A percentile compares a stretch with the other conserved stretches of the same genome.
These are phyloP conservation scores for Rhamnusium bicolor DNA, from an alignment of 2,888 invertebrate genomes.

Conservation along the genomic window DNA sequence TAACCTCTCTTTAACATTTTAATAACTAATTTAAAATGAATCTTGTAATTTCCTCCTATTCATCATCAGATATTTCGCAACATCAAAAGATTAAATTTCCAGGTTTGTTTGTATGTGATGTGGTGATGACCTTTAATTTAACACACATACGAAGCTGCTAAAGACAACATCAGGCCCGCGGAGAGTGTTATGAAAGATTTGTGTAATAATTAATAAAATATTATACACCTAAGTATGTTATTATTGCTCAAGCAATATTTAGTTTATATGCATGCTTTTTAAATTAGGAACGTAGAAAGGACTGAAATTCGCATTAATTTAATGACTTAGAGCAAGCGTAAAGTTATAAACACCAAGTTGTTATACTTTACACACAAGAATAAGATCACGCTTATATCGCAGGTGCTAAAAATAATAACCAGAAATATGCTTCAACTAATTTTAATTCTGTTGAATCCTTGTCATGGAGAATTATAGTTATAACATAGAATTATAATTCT, in stretches of 20 bases:
- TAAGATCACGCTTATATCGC: not conserved
- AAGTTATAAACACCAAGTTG: not conserved
- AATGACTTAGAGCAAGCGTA: not conserved
- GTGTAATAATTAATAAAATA: conserved; percentile 22
- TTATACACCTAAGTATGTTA: not conserved
- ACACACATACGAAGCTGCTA: conserved; percentile 18
- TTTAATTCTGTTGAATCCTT: no score
- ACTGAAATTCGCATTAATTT: not conserved
- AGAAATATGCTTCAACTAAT: no score
- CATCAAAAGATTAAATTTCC: conserved; percentile 17
- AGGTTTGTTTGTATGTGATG: conserved; percentile 8
- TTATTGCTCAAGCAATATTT: conserved; percentile 6
- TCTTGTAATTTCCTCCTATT: conserved; percentile 35
- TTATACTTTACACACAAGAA: no score
- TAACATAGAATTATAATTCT: no score
- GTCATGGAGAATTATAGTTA: no score
- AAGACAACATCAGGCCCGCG: conserved; percentile 3
- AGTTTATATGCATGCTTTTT: not conserved
- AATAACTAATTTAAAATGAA: conserved; percentile 14
- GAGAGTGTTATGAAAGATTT: conserved; percentile 8
- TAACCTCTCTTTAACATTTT: conserved; percentile 6
- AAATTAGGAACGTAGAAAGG: not conserved
- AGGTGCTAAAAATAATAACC: not conserved
- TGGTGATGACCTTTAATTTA: conserved; percentile 28
- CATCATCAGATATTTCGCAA: conserved; percentile 12